These are phyloP conservation scores for Ctenicera cuprea DNA, from an alignment of 2,888 invertebrate species.

Conservation along the genomic window DNA sequence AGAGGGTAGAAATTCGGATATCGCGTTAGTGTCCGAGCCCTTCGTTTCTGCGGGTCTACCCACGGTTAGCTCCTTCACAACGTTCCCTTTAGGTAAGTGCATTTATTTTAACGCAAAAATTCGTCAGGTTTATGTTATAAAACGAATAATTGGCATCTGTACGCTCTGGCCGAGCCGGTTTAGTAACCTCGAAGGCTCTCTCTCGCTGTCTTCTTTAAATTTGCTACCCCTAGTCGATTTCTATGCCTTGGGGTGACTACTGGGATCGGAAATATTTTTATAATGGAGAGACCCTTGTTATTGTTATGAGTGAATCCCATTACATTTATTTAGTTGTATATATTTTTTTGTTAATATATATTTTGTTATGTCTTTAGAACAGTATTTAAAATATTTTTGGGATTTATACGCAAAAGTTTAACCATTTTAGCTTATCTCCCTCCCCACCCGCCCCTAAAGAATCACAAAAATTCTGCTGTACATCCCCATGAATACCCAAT, in stretches of 20 bases:
- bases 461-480: too few species aligned
- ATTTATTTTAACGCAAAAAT: slow-evolving; percentile 52
- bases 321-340: too few species aligned
- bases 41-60: slow-evolving; percentile 41
- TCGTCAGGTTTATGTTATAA: slow-evolving; percentile 61
- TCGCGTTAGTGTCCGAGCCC: slow-evolving; percentile 37
- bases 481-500: too few species aligned
- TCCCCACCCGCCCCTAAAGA: too few species aligned
- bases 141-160: slow-evolving; percentile 55
- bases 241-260: slow-evolving; percentile 13
- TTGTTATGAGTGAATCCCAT: background rate
- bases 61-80: slow-evolving; percentile 38
- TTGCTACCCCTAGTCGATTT: slow-evolving; percentile 12
- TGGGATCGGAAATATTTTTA: slow-evolving; percentile 23
- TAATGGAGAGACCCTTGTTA: slow-evolving; percentile 24
- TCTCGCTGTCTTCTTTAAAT: slow-evolving; percentile 24
- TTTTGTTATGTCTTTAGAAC: too few species aligned
- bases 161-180: slow-evolving; percentile 44
- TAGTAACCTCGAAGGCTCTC: slow-evolving; percentile 42
- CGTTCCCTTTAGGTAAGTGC: slow-evolving; percentile 58
- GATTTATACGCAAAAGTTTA: too few species aligned
- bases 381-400: too few species aligned
- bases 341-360: too few species aligned
- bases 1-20: slow-evolving; percentile 58
- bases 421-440: too few species aligned